Percentiles rank a stretch among this genome's conserved stretches.
Evolutionary conservation across 2,888 invertebrate species (phyloP).

Genomic region (Autographa gamma): DNA sequence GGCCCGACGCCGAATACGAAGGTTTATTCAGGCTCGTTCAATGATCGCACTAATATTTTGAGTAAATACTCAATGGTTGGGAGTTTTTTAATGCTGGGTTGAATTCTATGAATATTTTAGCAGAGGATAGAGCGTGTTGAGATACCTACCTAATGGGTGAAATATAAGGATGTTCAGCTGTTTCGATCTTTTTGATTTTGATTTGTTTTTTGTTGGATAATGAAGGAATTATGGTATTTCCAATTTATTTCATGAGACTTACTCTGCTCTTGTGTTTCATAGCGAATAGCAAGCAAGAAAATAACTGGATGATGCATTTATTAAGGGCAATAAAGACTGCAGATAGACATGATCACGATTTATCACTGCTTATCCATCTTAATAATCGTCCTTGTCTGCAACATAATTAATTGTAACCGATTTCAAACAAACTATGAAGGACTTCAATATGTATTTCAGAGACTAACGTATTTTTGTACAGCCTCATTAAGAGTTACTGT

Average conservation of each 20-base stretch:
- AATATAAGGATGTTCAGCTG: background rate
- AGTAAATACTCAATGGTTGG: constrained; percentile 4
- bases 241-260: no score
- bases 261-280: no score
- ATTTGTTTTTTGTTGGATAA: no score
- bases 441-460: no score
- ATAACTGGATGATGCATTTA: no score
- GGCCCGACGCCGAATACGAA: background rate
- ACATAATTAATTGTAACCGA: no score
- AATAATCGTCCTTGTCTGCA: no score
- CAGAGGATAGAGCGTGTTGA: background rate
- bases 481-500: no score
- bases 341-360: background rate
- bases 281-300: no score
- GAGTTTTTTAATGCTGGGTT: background rate
- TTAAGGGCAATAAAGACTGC: background rate
- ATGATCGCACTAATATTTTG: constrained; percentile 4
- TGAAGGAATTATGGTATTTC: no score
- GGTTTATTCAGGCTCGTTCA: constrained; percentile 4
- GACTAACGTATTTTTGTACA: no score
- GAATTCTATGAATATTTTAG: constrained; percentile 1
- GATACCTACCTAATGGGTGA: background rate
- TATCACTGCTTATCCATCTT: background rate
- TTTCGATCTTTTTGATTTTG: background rate
- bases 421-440: no score